A percentile compares a stretch with the other conserved stretches of the same genome.
Evolutionary conservation across 2,113 vertebrate genomes (phyloP).

Genomic region (Stegostoma tigrinum): DNA sequence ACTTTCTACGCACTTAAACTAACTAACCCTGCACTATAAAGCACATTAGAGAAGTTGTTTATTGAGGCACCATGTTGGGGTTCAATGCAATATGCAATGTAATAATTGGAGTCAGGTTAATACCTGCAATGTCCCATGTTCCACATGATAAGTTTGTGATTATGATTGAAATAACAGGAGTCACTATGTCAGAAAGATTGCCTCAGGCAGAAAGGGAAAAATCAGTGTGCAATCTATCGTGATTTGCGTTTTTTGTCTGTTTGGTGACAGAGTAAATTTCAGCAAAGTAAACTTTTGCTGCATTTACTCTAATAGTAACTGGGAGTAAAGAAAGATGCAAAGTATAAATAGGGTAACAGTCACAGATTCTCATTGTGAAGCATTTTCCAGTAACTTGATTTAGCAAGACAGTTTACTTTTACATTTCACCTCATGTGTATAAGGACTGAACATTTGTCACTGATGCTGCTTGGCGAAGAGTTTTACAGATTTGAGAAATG

Average conservation of each 20-base stretch:
- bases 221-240: neutral
- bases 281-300: neutral
- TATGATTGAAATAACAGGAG: slow-evolving; percentile 64
- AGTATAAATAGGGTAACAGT: neutral
- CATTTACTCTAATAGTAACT: neutral
- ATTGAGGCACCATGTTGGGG: neutral
- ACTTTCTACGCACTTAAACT: neutral
- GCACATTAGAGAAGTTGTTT: neutral
- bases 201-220: slow-evolving; percentile 49
- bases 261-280: neutral
- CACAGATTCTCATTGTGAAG: neutral
- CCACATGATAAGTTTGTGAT: slow-evolving; percentile 44
- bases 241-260: neutral
- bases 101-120: neutral
- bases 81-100: neutral
- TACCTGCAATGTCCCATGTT: neutral
- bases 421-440: neutral
- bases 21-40: neutral
- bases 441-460: neutral
- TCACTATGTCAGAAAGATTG: slow-evolving; percentile 56
- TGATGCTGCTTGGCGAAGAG: neutral
- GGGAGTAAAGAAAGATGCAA: neutral
- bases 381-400: neutral
- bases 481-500: neutral
- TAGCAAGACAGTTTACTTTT: neutral